Conservation (phyloP, 2,888 invertebrate genomes). For the Leucania comma region DNA sequence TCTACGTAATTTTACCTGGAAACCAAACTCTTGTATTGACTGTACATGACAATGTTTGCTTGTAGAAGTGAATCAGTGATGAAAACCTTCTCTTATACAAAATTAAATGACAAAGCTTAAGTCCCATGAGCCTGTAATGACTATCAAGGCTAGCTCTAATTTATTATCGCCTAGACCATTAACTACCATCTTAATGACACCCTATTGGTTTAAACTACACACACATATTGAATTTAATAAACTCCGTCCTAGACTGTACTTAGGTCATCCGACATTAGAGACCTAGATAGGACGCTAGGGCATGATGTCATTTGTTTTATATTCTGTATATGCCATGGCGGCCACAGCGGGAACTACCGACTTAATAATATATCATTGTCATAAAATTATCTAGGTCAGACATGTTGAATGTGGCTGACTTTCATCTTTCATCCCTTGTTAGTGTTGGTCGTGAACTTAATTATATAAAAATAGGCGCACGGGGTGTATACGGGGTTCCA, state of each 20-base stretch:
- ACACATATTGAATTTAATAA: constrained; percentile 7
- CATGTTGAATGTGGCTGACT: background rate
- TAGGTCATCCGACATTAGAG: constrained; percentile 48
- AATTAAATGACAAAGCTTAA: background rate
- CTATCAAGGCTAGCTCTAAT: background rate
- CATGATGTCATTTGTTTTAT: constrained; percentile 54
- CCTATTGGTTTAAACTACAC: constrained; percentile 3
- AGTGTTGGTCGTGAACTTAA: too few species aligned
- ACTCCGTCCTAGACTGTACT: constrained; percentile 23
- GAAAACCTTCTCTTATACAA: too few species aligned
- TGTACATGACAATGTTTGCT: constrained; percentile 13
- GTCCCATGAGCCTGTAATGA: background rate
- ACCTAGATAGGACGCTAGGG: constrained; percentile 23
- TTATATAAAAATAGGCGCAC: too few species aligned
- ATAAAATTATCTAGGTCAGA: constrained; percentile 16
- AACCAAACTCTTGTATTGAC: background rate
- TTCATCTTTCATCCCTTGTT: constrained; percentile 13
- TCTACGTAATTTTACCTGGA: background rate
- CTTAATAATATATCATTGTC: constrained; percentile 1
- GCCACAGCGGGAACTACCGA: constrained; percentile 1
- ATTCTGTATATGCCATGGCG: background rate
- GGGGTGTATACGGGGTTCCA: too few species aligned
- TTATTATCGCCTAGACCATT: background rate
- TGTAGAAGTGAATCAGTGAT: background rate
- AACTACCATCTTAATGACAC: constrained; percentile 15